Base-by-base conservation (phyloP, 2,888 invertebrate genomes). In the Thymelicus lineola region DNA sequence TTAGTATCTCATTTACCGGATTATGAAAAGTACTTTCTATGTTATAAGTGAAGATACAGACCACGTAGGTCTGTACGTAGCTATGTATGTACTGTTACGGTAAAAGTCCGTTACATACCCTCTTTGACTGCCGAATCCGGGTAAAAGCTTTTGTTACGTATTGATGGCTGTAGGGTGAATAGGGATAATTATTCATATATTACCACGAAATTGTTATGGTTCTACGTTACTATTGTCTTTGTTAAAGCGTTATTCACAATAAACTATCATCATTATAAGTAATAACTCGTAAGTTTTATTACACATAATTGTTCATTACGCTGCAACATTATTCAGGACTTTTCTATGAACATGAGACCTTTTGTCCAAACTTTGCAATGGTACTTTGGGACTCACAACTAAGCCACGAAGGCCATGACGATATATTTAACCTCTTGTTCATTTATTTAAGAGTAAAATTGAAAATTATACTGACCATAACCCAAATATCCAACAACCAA, bases 401-500 rank as follows among this genome's bases (percentile, higher is more conserved):
- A 1, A 28, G 28, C 5, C 3, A 28, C 1, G 5, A 28, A 28
- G 28, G 5, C 28, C 28, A 2, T 28, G 5, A 28, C 1, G 3
- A 28, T 28, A 28, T 28, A 28, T 5, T 5, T 28, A 28, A 28
- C 28, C 28, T 28, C 28, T 28, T 12, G 9, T 42, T 6, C 38
- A 38, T 38, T 38, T 45, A 15, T 48, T 15, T 50, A 15, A 9
- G 17, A 20, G 28, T 28, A 28, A 28, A 28, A 28, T 5, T 28
- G 3, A 10, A 50, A 50, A 17, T 50, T 50, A 7, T 1, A 20
- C 5, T 20, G 53, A 71, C 72, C 71, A 36, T 14, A 46, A n/a
- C 15, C 46, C 17, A 46, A 61, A 28, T 59, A 61, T 46, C 38
- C 63, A 20, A 15, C 38, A 38, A 20, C 53, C 20, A 63, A 53